Conservation (phyloP, 2,113 vertebrate genomes). For the Cephalopholis sonnerati region DNA sequence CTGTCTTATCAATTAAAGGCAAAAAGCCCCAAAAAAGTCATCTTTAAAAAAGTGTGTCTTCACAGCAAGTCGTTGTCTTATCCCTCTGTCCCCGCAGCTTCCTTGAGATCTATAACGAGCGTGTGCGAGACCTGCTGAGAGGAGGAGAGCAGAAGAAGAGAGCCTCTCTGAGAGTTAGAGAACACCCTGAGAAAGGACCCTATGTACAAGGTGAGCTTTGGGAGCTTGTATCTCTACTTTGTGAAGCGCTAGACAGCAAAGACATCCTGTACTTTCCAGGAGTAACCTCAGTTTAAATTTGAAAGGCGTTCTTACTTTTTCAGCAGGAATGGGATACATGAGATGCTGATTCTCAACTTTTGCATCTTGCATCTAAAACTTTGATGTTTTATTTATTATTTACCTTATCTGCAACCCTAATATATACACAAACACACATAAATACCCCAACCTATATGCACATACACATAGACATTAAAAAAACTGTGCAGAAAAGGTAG, state of each 20-base stretch:
- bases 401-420: background rate
- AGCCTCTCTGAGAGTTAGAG: constrained; percentile 83
- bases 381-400: constrained; percentile 4
- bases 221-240: background rate
- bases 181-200: constrained; percentile 93
- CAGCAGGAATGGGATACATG: background rate
- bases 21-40: no score
- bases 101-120: constrained; percentile 98
- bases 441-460: background rate
- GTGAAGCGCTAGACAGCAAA: background rate
- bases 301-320: background rate
- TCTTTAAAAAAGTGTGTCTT: background rate
- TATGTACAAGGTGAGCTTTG: constrained; percentile 93
- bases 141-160: constrained; percentile 89
- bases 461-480: background rate
- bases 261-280: background rate
- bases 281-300: background rate
- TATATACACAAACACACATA: background rate
- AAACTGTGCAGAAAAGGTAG: background rate
- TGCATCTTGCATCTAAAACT: background rate
- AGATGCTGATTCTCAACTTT: background rate
- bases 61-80: background rate
- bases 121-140: constrained; percentile 92
- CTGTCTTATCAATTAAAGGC: no score
- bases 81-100: constrained; percentile 85